A percentile compares a stretch with the other conserved stretches of the same genome.
These are phyloP conservation scores for Dreissena rostriformis DNA, from an alignment of 1,140 invertebrate genomes.

Conservation along the genomic window DNA sequence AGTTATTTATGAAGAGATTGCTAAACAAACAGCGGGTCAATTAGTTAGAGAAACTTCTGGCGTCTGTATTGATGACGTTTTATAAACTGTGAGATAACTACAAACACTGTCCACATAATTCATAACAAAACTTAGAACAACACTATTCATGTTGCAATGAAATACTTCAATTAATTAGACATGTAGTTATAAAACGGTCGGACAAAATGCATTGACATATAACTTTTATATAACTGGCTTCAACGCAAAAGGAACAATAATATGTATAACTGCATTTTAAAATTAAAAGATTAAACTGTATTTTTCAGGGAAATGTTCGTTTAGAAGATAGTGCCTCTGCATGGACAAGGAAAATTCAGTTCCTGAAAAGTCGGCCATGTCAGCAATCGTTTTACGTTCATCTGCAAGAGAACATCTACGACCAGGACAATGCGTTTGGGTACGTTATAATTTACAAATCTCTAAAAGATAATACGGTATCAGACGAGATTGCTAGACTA, in stretches of 20 bases:
- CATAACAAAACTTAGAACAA: background rate
- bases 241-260: no score
- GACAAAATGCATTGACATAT: no score
- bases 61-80: background rate
- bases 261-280: no score
- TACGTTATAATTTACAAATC: background rate
- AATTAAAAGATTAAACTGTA: background rate
- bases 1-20: background rate
- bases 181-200: no score
- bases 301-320: background rate
- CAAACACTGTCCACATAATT: background rate
- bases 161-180: background rate
- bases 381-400: background rate
- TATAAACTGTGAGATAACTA: background rate
- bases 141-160: background rate
- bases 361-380: background rate
- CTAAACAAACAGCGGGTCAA: no score
- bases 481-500: background rate
- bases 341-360: background rate
- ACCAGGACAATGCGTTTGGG: background rate
- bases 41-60: background rate
- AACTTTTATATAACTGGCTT: no score
- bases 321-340: background rate
- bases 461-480: background rate
- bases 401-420: background rate